Percentiles rank a stretch among this genome's conserved stretches.
phyloP scores from a whole-genome alignment of 2,113 vertebrate species.

The Eudyptes chrysolophus region DNA sequence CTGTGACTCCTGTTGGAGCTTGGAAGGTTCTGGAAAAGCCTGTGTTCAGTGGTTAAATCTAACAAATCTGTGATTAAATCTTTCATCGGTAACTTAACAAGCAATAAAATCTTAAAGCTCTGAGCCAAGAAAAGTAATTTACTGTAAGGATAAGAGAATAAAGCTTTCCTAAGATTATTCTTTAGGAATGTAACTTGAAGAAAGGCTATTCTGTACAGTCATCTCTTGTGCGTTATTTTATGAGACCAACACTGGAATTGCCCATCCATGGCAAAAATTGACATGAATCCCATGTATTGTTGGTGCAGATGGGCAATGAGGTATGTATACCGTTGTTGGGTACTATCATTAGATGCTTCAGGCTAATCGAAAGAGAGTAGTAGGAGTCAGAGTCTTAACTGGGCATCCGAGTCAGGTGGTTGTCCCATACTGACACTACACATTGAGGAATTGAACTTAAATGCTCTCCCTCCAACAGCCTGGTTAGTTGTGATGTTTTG shows the following conservation, averaged over 20 bases:
- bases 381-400: neutral
- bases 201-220: neutral
- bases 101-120: constrained; percentile 27
- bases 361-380: neutral
- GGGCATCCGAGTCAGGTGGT: neutral
- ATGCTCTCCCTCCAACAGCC: neutral
- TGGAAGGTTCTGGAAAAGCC: constrained; percentile 16
- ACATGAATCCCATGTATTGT: neutral
- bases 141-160: constrained; percentile 23
- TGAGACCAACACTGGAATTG: neutral
- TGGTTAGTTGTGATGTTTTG: neutral
- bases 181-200: neutral
- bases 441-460: neutral
- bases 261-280: neutral
- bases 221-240: neutral
- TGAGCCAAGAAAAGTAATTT: constrained; percentile 34
- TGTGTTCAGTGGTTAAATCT: neutral
- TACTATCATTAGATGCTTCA: neutral
- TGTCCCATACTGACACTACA: neutral
- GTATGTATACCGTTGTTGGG: neutral
- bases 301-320: neutral
- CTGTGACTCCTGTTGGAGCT: neutral
- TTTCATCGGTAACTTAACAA: neutral
- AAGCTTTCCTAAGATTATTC: constrained; percentile 19
- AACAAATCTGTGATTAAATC: constrained; percentile 53